These are phyloP conservation scores for Catostylus mosaicus DNA, from an alignment of 30 jellyfish, hydroid and myxozoan species.

Conservation along the genomic window DNA sequence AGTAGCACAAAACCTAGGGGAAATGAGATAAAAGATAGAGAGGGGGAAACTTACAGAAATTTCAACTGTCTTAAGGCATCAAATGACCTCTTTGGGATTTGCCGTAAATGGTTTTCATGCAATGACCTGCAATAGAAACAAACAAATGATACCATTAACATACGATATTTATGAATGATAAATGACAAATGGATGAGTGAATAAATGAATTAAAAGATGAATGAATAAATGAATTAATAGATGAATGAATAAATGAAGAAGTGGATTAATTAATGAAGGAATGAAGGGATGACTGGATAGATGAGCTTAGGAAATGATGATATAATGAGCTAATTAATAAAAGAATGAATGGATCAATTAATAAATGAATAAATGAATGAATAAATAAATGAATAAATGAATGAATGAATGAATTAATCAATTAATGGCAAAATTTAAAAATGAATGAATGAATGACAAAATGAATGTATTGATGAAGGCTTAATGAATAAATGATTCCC, in stretches of 20 bases:
- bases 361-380: too few relatives aligned
- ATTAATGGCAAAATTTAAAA: not conserved
- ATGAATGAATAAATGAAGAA: too few relatives aligned
- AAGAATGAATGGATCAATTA: not conserved
- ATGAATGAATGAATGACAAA: not conserved
- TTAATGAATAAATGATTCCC: not conserved
- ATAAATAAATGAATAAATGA: not conserved
- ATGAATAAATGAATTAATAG: too few relatives aligned
- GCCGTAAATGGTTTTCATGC: constrained; percentile 84
- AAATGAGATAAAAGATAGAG: too few relatives aligned
- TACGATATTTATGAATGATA: not conserved
- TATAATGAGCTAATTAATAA: too few relatives aligned
- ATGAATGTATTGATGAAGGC: not conserved
- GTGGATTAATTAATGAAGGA: not conserved
- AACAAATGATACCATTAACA: not conserved
- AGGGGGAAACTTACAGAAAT: constrained; percentile 5
- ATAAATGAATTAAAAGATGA: too few relatives aligned
- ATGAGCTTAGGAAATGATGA: too few relatives aligned
- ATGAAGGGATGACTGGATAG: not conserved
- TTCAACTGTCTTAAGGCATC: constrained; percentile 52
- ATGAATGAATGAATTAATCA: not conserved
- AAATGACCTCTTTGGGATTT: constrained; percentile 69
- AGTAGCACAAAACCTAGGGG: too few relatives aligned
- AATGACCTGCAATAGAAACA: constrained; percentile 47
- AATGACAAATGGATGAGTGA: not conserved